phyloP scores from a whole-genome alignment of 2,888 invertebrate species.

The Trichogramma dendrolimi region DNA sequence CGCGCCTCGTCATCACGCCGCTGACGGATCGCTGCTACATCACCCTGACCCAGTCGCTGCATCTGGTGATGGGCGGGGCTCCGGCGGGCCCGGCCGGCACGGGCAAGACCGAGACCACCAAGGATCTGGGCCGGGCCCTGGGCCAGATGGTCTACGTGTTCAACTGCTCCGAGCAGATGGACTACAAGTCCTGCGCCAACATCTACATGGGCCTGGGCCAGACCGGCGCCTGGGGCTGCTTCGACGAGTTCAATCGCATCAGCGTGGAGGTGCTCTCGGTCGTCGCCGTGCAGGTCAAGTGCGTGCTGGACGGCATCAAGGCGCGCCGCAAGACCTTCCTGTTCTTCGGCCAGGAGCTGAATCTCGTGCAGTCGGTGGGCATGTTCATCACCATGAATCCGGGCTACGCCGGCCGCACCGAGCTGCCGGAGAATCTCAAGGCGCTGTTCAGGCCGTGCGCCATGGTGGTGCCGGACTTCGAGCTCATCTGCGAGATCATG shows the following conservation, averaged over 20 bases:
- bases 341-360: constrained; percentile 79
- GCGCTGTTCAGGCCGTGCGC: constrained; percentile 75
- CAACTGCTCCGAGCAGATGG: constrained; percentile 96
- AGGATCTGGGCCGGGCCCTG: constrained; percentile 87
- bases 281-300: constrained; percentile 89
- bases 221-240: constrained; percentile 95
- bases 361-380: constrained; percentile 72
- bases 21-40: constrained; percentile 94
- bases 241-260: constrained; percentile 94
- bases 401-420: constrained; percentile 88
- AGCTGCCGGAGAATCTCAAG: constrained; percentile 76
- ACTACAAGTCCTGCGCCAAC: constrained; percentile 90
- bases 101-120: constrained; percentile 95
- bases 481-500: constrained; percentile 95
- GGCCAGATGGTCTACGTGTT: constrained; percentile 98
- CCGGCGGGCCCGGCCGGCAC: constrained; percentile 95
- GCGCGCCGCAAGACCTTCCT: constrained; percentile 73
- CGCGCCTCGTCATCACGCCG: constrained; percentile 89
- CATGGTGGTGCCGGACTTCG: constrained; percentile 96
- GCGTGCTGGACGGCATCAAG: constrained; percentile 81
- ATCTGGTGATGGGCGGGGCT: constrained; percentile 94
- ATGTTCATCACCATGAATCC: constrained; percentile 97
- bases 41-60: constrained; percentile 86
- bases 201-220: constrained; percentile 94
- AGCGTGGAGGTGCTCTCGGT: constrained; percentile 93